phyloP scores from a whole-genome alignment of 2,888 invertebrate species.

The Conomelus anceps region DNA sequence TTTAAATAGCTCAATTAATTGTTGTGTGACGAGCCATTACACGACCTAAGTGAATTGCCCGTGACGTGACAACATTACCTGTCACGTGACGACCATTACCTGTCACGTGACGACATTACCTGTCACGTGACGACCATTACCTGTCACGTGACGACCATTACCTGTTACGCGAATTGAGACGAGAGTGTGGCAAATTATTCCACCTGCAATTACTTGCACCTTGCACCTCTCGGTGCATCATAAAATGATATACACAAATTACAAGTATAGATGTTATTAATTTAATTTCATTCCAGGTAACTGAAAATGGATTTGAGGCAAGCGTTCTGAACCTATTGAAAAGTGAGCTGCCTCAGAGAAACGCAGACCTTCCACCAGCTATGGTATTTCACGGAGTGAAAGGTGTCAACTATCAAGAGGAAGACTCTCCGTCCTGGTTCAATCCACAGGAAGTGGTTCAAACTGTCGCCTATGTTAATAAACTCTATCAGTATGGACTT shows the following conservation, averaged over 20 bases:
- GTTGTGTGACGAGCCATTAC: no score
- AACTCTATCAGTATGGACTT: constrained; percentile 60
- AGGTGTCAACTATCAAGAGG: constrained; percentile 42
- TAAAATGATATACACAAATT: neutral
- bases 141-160: no score
- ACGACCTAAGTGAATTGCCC: no score
- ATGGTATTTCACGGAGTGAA: constrained; percentile 64
- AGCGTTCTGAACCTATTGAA: constrained; percentile 35
- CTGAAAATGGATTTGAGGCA: constrained; percentile 42
- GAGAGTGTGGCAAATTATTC: no score
- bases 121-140: no score
- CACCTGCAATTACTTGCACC: no score
- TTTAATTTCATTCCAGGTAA: constrained; percentile 39
- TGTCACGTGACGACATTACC: no score
- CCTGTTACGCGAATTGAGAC: no score
- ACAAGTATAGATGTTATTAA: neutral
- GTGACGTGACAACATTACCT: no score
- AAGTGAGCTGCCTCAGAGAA: constrained; percentile 16
- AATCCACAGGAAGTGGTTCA: constrained; percentile 75
- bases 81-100: no score
- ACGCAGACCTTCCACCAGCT: constrained; percentile 45
- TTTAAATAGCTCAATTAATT: no score
- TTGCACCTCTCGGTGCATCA: no score
- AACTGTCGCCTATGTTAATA: constrained; percentile 55
- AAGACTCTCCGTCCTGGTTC: constrained; percentile 66